A percentile compares a stretch with the other conserved stretches of the same genome.
Evolutionary conservation across 2,113 vertebrate species (phyloP).

Genomic region (Morone chrysops): DNA sequence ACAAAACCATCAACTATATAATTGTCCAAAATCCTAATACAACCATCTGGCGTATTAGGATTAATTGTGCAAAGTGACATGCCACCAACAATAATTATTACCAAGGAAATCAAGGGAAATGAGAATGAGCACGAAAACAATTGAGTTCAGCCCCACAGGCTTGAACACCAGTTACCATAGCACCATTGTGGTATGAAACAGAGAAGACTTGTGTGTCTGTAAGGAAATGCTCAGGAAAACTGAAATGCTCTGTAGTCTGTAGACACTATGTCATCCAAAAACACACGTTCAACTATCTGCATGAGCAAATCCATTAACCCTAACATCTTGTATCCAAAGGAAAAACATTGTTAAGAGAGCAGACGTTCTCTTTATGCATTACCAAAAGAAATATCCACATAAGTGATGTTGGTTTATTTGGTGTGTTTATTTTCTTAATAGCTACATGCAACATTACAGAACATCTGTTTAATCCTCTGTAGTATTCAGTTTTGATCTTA

Average conservation of each 20-base stretch:
- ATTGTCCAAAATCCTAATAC: too few species aligned
- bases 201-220: conserved; percentile 32
- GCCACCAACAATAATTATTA: not conserved
- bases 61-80: not conserved
- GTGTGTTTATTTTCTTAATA: conserved; percentile 13
- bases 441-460: not conserved
- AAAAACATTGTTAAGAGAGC: not conserved
- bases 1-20: not conserved
- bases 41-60: not conserved
- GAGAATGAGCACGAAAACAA: not conserved
- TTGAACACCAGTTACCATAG: not conserved
- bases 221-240: conserved; percentile 33
- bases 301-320: not conserved
- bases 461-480: not conserved
- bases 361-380: not conserved
- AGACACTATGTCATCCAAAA: conserved; percentile 52
- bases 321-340: conserved; percentile 16
- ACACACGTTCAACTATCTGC: conserved; percentile 13
- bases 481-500: not conserved
- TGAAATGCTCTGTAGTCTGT: conserved; percentile 28
- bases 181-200: conserved; percentile 52
- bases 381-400: not conserved
- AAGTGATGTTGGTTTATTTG: not conserved
- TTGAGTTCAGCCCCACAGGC: conserved; percentile 3
- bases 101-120: not conserved